Base-by-base conservation (phyloP, 1,140 invertebrate species). In the Drosophila saltans region DNA sequence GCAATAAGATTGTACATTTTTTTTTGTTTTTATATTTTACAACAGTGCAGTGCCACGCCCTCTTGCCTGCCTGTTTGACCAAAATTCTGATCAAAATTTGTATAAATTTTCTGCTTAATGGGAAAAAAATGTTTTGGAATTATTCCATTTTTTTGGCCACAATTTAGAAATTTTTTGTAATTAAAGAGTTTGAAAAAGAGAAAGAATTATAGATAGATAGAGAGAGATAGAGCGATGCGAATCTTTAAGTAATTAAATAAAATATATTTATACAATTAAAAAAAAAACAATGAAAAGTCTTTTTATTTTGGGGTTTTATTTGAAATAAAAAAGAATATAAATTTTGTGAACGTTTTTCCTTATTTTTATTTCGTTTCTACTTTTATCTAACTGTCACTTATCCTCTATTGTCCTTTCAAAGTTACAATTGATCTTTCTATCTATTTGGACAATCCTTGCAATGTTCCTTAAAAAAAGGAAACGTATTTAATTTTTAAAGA, bases 1-100 rank as follows among this genome's bases (percentile, higher is more conserved):
- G 88, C 88, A 91, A 91, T 91, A 91, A 91, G 82, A 91, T 91
- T 91, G 88, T 91, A 91, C 76, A 86, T 90, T 74, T 88, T 81
- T 89, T 82, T 69, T 59, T 52, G 67, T 73, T 91, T 86, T 88
- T 91, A 91, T 91, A 52, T 52, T 52, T 52, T 2, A 52, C 45
- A 52, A 52, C 7, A 3, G 16, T 21, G 45, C 45, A 52, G 45
- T 52, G 45, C 45, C 45, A 52, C 45, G 24, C 45, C 45, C 21
- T 3, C 21, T 52, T 26, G 45, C 21, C 45, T 26, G 45, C 45
- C 21, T 26, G 57, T 66, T 72, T 40, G 26, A 58, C 62, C 62
- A 76, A 69, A 68, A 60, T 65, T 62, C 61, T 52, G 9, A 24
- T 36, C 66, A 75, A 82, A 69, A 67, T 56, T 63, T 69, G 69